These are phyloP conservation scores for Plebejus anna DNA, from an alignment of 2,888 invertebrate species.

Conservation along the genomic window DNA sequence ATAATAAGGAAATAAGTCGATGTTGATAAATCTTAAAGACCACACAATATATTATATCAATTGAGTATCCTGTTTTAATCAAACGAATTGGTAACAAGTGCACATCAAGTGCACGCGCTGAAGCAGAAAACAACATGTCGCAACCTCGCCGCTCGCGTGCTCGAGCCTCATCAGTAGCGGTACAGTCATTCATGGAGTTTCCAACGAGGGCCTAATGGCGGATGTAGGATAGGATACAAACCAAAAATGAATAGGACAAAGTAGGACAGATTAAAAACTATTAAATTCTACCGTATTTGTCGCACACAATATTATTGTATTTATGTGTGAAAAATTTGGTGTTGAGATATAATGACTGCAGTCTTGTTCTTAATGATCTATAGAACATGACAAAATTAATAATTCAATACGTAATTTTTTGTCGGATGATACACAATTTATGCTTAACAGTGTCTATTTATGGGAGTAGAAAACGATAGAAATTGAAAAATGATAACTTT, in stretches of 20 bases:
- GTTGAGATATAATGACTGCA: no score
- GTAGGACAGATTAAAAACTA: background rate
- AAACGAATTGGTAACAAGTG: background rate
- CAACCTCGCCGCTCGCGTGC: background rate
- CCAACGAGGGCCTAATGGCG: background rate
- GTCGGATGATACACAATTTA: no score
- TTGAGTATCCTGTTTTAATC: background rate
- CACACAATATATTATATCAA: background rate
- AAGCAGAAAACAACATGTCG: slow-evolving; percentile 9
- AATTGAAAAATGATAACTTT: no score
- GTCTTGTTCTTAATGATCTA: no score
- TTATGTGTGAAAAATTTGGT: no score
- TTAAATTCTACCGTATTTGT: no score
- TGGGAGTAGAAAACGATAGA: no score
- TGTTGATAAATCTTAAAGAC: background rate
- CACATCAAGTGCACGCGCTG: background rate
- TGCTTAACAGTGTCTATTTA: no score
- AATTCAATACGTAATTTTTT: no score
- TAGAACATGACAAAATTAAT: no score
- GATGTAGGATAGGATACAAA: background rate
- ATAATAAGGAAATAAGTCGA: background rate
- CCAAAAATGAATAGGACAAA: background rate
- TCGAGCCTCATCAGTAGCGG: background rate
- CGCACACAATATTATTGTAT: no score
- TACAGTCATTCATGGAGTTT: background rate